Base-by-base conservation (phyloP, 2,888 invertebrate genomes). In the Ichneumoninae sp. region DNA sequence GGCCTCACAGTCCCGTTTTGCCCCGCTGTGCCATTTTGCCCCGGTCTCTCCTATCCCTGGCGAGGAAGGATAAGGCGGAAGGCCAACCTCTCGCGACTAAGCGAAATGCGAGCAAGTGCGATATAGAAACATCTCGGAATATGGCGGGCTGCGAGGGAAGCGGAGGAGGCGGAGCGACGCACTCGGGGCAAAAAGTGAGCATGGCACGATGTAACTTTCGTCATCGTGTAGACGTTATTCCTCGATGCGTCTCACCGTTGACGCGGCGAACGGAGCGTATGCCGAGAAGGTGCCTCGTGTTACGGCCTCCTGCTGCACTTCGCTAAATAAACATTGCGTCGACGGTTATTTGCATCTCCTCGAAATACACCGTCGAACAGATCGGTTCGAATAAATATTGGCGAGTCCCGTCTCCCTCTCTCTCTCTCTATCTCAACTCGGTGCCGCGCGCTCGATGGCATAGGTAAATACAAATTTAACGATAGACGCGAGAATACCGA, bases 271-370 rank as follows among this genome's bases (percentile, higher is more conserved):
- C 44, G 8, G 81, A 68, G 75, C 81, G 70, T 73, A 74, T 44
- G 10, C 52, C 57, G 76, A 86, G 65, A 60, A 36, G 70, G 22
- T 52, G 26, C 26, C 22, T 13, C 22, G 69, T 74, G 40, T 66
- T 36, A 80, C 30, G 54, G 19, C 50, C 70, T 71, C 66, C 50
- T 44, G 75, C 36, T 82, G 83, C 83, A 85, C 85, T 85, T 81
- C 36, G 63, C 74, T 83, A 84, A 85, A 83, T 83, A 86, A 86
- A 86, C 80, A 86, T 86, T 86, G 73, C 69, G 74, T 65, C 57
- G 73, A 70, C 54, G 77, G 73, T 26, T 86, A 86, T 86, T 86
- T 84, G 84, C 84, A 86, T 86, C 82, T 83, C 74, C 82, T 84
- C 78, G 74, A 78, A 70, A 85, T 86, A 86, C 82, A 82, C 65